phyloP scores from a whole-genome alignment of 2,113 vertebrate species.

The Pteropus alecto region DNA sequence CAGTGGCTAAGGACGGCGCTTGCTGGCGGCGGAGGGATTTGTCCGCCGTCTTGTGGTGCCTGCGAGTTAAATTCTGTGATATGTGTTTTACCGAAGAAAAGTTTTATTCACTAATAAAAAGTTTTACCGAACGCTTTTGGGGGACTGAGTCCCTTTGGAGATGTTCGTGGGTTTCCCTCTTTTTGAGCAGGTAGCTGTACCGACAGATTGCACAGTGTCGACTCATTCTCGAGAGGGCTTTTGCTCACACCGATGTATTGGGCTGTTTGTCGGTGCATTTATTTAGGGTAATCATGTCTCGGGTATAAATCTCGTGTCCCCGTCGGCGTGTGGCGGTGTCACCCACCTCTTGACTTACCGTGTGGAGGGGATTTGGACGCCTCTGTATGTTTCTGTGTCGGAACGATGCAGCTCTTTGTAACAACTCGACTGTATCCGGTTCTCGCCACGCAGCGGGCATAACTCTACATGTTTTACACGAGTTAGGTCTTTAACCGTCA shows the following conservation, averaged over 20 bases:
- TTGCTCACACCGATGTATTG: neutral
- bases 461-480: neutral
- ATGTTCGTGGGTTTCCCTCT: neutral
- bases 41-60: neutral
- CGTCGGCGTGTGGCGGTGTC: neutral
- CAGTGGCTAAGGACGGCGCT: neutral
- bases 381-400: neutral
- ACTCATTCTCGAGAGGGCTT: neutral
- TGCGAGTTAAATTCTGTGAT: neutral
- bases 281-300: neutral
- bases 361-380: fast-evolving
- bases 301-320: neutral
- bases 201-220: no score
- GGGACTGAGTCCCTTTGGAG: neutral
- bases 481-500: neutral
- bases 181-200: neutral
- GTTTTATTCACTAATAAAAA: neutral
- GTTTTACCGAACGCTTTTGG: neutral
- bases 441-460: no score
- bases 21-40: neutral
- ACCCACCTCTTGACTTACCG: fast-evolving
- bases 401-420: neutral
- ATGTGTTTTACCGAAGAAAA: no score
- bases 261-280: neutral
- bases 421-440: no score